These are phyloP conservation scores for Halictus ligatus DNA, from an alignment of 2,888 invertebrate species.

Conservation along the genomic window DNA sequence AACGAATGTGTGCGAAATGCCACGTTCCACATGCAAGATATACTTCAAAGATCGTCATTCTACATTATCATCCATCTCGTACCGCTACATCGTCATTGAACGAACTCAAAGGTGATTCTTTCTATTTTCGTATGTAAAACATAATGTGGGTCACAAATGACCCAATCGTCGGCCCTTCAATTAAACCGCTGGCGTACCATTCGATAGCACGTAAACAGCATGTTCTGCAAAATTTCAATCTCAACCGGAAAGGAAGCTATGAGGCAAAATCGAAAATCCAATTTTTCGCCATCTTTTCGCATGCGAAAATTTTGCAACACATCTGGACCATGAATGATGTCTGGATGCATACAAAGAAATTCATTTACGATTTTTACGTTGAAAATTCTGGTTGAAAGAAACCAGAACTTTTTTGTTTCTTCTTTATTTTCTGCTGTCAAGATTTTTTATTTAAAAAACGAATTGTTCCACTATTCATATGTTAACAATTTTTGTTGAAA, in stretches of 20 bases:
- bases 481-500: too few relatives aligned
- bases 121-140: neutral
- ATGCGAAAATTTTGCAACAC: neutral
- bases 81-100: neutral
- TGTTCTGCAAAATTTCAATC: neutral
- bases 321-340: neutral
- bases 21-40: constrained; percentile 1
- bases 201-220: neutral
- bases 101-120: neutral
- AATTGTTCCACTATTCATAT: too few relatives aligned
- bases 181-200: neutral
- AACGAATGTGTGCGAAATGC: constrained; percentile 10
- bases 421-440: neutral
- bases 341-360: neutral
- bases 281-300: neutral
- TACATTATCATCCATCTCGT: neutral
- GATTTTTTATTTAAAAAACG: neutral
- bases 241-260: neutral
- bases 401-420: neutral
- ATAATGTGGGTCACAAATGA: neutral
- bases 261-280: neutral
- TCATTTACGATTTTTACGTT: neutral
- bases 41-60: neutral
- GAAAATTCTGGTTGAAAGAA: neutral
- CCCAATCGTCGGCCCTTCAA: neutral